Evolutionary conservation across 2,797 vertebrate genomes (phyloP).

Genomic region (Karalla daura): DNA sequence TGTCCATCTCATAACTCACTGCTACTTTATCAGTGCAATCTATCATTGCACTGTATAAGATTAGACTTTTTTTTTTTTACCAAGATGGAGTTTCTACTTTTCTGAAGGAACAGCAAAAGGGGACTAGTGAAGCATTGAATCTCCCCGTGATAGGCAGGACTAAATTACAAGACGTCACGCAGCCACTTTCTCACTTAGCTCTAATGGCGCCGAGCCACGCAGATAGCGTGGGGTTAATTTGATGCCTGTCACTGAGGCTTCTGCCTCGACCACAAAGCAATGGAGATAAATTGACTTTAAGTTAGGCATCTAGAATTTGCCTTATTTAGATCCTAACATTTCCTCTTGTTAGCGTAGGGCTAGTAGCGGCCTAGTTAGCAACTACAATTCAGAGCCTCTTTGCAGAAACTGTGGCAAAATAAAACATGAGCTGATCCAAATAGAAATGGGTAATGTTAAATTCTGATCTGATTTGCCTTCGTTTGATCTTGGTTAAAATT

Average conservation of each 20-base stretch:
- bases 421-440: no score
- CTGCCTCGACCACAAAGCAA: background rate
- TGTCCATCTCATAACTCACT: conserved; percentile 62
- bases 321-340: no score
- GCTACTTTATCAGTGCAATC: conserved; percentile 46
- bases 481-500: no score
- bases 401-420: no score
- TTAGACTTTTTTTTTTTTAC: conserved; percentile 44
- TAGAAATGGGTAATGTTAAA: no score
- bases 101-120: conserved; percentile 5
- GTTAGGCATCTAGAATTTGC: background rate
- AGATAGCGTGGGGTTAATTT: background rate
- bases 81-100: conserved; percentile 13
- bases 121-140: background rate
- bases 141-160: background rate
- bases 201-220: background rate
- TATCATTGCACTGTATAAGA: conserved; percentile 55
- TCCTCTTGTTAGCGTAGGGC: no score
- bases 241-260: background rate
- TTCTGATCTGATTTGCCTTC: no score
- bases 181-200: background rate
- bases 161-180: background rate
- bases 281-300: background rate
- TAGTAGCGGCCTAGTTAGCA: no score
- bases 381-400: no score